Base-by-base conservation (phyloP, 1,140 invertebrate species). In the Ylistrum balloti region DNA sequence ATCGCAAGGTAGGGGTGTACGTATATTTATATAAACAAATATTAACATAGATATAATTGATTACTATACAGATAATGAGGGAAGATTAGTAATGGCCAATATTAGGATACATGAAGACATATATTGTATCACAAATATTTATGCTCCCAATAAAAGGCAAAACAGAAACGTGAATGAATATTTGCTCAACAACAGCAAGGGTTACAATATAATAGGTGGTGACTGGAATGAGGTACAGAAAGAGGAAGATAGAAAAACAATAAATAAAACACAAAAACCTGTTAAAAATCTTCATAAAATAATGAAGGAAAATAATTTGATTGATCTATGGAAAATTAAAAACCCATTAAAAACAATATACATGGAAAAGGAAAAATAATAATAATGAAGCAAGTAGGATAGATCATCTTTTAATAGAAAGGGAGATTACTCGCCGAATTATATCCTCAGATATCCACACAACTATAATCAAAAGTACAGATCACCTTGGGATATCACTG, bases 221-320 rank as follows among this genome's bases (percentile, higher is more conserved):
- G 87, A 88, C 41, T 34, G 33, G 13, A 88, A 88, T 88, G 87
- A 88, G n/a, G n/a, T 35, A 11, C 34, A 32, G n/a, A 11, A 38
- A 34, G 20, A 38, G 33, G 41, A 38, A 34, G 87, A 41, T n/a
- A n/a, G n/a, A n/a, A n/a, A 35, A 41, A 41, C 10, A 41, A 10
- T 38, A 2, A 33, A 15, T 38, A 88, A 38, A 88, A 34, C 20
- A 20, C n/a, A 88, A 41, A 88, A 88, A 88, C 10, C 15, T 3
- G 87, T 88, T 9, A 11, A 38, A 20, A n/a, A 22, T 41, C 22
- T 88, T 7, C 35, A 88, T 41, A 7, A 22, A 3, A 20, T 88
- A 10, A 41, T 35, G 9, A 88, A 88, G 41, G 15, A 22, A 35
- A 34, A 41, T 22, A 88, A 88, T 22, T 22, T 88, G 10, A 41